A percentile compares a stretch with the other conserved stretches of the same genome.
phyloP scores from a whole-genome alignment of 2,888 invertebrate species.

The Trichacis sp. region DNA sequence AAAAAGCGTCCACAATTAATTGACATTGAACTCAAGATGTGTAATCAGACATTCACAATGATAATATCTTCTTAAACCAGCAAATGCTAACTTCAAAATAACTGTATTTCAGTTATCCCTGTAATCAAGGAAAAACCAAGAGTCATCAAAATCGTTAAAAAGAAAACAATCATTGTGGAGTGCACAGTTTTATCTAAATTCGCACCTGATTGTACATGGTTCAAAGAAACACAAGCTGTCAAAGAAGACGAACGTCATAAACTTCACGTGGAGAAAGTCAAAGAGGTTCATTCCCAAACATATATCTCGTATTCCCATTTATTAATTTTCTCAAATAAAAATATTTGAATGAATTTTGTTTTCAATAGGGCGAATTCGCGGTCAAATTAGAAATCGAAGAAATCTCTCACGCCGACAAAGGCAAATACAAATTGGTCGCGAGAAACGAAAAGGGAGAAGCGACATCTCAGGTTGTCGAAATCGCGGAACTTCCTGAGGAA shows the following conservation, averaged over 20 bases:
- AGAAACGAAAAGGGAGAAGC: conserved; percentile 95
- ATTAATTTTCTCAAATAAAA: too few relatives aligned
- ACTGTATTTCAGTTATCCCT: conserved; percentile 81
- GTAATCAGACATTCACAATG: too few relatives aligned
- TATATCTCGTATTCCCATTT: too few relatives aligned
- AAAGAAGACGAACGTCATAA: conserved; percentile 82
- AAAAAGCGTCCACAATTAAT: conserved; percentile 9
- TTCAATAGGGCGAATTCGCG: conserved; percentile 89
- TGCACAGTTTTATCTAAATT: conserved; percentile 94
- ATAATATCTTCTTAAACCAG: too few relatives aligned
- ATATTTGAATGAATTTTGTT: too few relatives aligned
- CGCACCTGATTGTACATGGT: conserved; percentile 94
- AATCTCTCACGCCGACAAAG: conserved; percentile 84
- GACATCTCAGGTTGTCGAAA: conserved; percentile 87
- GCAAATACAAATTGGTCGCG: conserved; percentile 89
- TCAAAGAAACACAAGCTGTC: conserved; percentile 85
- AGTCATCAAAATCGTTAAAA: conserved; percentile 91
- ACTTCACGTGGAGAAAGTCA: conserved; percentile 82
- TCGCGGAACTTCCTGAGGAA: conserved; percentile 84
- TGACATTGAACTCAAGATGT: too few relatives aligned
- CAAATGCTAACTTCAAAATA: too few relatives aligned
- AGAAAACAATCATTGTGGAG: conserved; percentile 92
- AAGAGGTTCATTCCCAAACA: conserved; percentile 78
- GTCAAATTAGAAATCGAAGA: conserved; percentile 91
- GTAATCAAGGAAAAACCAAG: conserved; percentile 94